Percentiles rank a stretch among this genome's conserved stretches.
Evolutionary conservation across 2,888 invertebrate species (phyloP).

Genomic region (Mythimna impura): DNA sequence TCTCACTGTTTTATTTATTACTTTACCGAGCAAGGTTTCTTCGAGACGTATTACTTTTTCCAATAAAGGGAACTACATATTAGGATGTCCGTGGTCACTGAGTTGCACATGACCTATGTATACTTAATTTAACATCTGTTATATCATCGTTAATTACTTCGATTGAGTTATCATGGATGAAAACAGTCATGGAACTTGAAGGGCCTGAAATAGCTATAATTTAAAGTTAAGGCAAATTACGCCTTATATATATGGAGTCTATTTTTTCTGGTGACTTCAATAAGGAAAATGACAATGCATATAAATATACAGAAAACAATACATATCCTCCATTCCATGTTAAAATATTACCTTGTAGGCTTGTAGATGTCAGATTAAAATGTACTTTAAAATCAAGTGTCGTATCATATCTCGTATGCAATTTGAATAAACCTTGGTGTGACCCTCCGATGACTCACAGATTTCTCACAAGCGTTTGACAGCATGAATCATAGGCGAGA

Average conservation of each 20-base stretch:
- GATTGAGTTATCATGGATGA: slow-evolving; percentile 7
- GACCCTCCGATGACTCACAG: slow-evolving; percentile 55
- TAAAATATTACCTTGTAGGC: slow-evolving; percentile 25
- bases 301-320: slow-evolving; percentile 15
- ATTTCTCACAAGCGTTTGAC: slow-evolving; percentile 58
- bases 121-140: slow-evolving; percentile 4
- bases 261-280: slow-evolving; percentile 44
- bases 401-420: slow-evolving; percentile 23
- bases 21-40: slow-evolving; percentile 45
- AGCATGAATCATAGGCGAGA: slow-evolving; percentile 54
- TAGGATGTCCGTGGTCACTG: slow-evolving; percentile 16
- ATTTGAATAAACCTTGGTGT: slow-evolving; percentile 54
- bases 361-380: slow-evolving; percentile 31
- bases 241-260: slow-evolving; percentile 14
- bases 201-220: slow-evolving; percentile 7
- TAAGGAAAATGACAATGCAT: slow-evolving; percentile 39
- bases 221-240: slow-evolving; percentile 3
- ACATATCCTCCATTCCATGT: slow-evolving; percentile 26
- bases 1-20: slow-evolving; percentile 48
- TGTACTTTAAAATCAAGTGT: slow-evolving; percentile 50
- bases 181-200: not conserved
- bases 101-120: slow-evolving; percentile 1
- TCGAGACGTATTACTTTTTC: slow-evolving; percentile 41
- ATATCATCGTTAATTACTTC: slow-evolving; percentile 1
- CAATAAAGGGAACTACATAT: slow-evolving; percentile 38